phyloP scores from a whole-genome alignment of 2,113 vertebrate genomes.

The Austrofundulus limnaeus region DNA sequence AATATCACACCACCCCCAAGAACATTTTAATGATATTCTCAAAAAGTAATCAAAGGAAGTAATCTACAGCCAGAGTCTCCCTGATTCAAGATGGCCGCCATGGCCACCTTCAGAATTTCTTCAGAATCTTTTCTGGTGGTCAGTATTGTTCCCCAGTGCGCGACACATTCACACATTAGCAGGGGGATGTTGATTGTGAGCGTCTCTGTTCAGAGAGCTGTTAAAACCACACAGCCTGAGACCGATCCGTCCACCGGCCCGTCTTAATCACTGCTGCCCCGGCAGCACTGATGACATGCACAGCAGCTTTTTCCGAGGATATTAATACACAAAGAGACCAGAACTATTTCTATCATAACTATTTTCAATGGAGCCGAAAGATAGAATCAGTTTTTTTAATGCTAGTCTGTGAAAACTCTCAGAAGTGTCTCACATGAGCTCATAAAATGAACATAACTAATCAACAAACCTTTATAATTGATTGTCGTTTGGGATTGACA shows the following conservation, averaged over 20 bases:
- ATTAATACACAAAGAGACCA: conserved; percentile 67
- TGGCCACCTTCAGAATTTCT: too few species aligned
- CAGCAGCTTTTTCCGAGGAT: conserved; percentile 67
- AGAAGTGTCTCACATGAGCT: too few species aligned
- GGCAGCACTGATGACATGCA: conserved; percentile 67
- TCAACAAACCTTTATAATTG: too few species aligned
- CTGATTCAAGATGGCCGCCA: too few species aligned
- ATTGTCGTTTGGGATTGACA: too few species aligned
- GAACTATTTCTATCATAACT: conserved; percentile 59
- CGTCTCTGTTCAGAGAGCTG: conserved; percentile 41
- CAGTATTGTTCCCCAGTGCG: not conserved
- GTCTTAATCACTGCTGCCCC: conserved; percentile 70
- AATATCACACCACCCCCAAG: too few species aligned
- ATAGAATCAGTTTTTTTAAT: not conserved
- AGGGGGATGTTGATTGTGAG: not conserved
- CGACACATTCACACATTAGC: too few species aligned
- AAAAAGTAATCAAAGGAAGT: too few species aligned
- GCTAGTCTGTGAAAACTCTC: not conserved
- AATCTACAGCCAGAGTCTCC: too few species aligned
- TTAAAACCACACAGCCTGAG: conserved; percentile 62
- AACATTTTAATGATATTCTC: too few species aligned
- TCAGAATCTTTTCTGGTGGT: not conserved
- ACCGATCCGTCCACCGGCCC: conserved; percentile 23
- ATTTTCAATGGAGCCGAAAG: conserved; percentile 49
- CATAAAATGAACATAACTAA: too few species aligned